Evolutionary conservation across 2,888 invertebrate species (phyloP), one percentile per base, ranked within the genome.

Genomic region (Leptura quadrifasciata): DNA sequence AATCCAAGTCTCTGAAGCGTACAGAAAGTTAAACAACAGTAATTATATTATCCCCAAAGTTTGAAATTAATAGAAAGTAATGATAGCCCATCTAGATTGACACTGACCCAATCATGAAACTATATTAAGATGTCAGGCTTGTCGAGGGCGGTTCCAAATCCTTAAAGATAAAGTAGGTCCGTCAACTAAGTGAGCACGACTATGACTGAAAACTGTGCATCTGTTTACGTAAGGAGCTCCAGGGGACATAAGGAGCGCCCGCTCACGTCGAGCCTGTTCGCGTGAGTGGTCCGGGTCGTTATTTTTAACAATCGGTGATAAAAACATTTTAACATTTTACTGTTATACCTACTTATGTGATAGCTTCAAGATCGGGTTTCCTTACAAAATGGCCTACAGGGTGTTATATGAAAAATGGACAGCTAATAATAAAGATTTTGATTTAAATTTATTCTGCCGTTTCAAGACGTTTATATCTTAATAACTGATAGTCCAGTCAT

Each of bases 1-100:
- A 57, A 71, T 61, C 21, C 47, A 8, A 60, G 18, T 54, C 39
- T 39, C 58, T 15, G 54, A 63, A 55, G 10, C 57, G 70, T 27
- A 21, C 63, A 61, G 54, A 31, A 75, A 69, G 70, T 70, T 64
- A 70, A 64, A 70, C 74, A 75, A 70, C 70, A 63, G 69, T 70
- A 75, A 71, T 71, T 75, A 70, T 60, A 64, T 70, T 70, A 75
- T 58, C 64, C 70, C 64, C n/a, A 64, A 75, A 70, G 70, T 70
- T 75, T 70, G 24, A 55, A 70, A 75, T 75, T 75, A 70, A 75
- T 75, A 75, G 74, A 70, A 70, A 54, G 71, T 64, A 70, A 75
- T 75, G 74, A 75, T 75, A 70, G 74, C 47, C 74, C 74, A 70
- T 75, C 74, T 58, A 64, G 69, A 65, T 70, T 70, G 69, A 70